These are phyloP conservation scores for Sinohyriopsis cumingii DNA, from an alignment of 2,888 invertebrate genomes.

Conservation along the genomic window DNA sequence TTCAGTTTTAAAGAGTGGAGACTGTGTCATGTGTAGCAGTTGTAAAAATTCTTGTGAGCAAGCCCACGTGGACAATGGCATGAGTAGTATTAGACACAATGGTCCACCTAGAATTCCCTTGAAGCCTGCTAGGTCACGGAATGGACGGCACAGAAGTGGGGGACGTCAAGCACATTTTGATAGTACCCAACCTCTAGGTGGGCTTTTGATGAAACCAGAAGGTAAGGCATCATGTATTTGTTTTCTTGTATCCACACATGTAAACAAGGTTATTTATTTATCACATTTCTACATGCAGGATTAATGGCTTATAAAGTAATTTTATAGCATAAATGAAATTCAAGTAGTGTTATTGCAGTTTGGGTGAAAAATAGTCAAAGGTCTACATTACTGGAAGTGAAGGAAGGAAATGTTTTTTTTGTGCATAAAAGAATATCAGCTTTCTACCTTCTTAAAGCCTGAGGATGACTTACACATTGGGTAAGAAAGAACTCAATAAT, in stretches of 20 bases:
- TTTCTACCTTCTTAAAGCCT: no score
- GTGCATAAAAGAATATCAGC: no score
- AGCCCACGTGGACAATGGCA: conserved; percentile 11
- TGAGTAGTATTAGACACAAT: conserved; percentile 25
- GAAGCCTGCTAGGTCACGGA: conserved; percentile 32
- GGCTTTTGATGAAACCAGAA: conserved; percentile 23
- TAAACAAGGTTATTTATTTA: no score
- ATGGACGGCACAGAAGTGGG: conserved; percentile 24
- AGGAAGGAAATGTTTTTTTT: no score
- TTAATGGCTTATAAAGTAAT: no score
- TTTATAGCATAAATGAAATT: no score
- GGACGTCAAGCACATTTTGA: conserved; percentile 30
- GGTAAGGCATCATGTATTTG: conserved; percentile 9
- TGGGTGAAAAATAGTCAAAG: no score
- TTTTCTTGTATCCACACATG: not conserved
- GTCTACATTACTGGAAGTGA: no score
- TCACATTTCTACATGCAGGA: no score
- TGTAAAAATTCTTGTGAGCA: conserved; percentile 31
- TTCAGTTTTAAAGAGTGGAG: not conserved
- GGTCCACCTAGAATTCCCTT: conserved; percentile 44
- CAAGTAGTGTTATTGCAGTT: no score
- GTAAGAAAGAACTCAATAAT: no score
- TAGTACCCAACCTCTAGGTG: conserved; percentile 31
- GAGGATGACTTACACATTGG: no score
- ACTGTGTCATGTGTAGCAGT: conserved; percentile 5